phyloP scores from a whole-genome alignment of 2,888 invertebrate genomes.

The Heliconius aoede region DNA sequence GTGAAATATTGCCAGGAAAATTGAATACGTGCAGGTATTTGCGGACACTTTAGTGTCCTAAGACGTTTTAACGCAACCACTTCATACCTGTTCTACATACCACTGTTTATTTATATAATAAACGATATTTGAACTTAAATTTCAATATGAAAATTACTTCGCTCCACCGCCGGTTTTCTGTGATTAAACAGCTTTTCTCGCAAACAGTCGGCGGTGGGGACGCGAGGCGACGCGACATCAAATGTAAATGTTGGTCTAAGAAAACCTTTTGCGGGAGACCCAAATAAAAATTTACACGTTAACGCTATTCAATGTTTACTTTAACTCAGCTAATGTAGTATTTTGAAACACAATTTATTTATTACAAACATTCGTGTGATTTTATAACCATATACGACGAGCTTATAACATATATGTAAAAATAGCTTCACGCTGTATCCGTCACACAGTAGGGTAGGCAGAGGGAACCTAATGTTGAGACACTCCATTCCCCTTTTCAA shows the following conservation, averaged over 20 bases:
- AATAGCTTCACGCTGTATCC: no score
- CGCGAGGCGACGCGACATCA: slow-evolving; percentile 59
- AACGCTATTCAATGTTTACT: slow-evolving; percentile 52
- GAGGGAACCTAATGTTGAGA: no score
- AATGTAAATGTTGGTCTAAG: slow-evolving; percentile 77
- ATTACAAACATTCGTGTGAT: background rate
- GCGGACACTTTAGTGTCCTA: slow-evolving; percentile 58
- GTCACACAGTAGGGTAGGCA: no score
- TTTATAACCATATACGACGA: background rate
- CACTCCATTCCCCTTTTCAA: no score
- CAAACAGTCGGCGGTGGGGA: slow-evolving; percentile 62
- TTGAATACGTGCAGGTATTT: slow-evolving; percentile 78
- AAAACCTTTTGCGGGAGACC: slow-evolving; percentile 70
- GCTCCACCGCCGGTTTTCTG: slow-evolving; percentile 68
- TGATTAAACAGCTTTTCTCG: slow-evolving; percentile 77
- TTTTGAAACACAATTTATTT: slow-evolving; percentile 31
- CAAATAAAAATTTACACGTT: slow-evolving; percentile 68
- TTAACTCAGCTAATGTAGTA: slow-evolving; percentile 22
- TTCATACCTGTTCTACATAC: slow-evolving; percentile 29
- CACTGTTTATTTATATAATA: slow-evolving; percentile 55
- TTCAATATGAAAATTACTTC: slow-evolving; percentile 77
- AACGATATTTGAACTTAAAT: slow-evolving; percentile 72
- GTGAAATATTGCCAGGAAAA: slow-evolving; percentile 77
- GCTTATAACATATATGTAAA: no score
- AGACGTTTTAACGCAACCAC: slow-evolving; percentile 50